A percentile compares a stretch with the other conserved stretches of the same genome.
phyloP scores from a whole-genome alignment of 2,113 vertebrate species.

The Trematomus loennbergii region DNA sequence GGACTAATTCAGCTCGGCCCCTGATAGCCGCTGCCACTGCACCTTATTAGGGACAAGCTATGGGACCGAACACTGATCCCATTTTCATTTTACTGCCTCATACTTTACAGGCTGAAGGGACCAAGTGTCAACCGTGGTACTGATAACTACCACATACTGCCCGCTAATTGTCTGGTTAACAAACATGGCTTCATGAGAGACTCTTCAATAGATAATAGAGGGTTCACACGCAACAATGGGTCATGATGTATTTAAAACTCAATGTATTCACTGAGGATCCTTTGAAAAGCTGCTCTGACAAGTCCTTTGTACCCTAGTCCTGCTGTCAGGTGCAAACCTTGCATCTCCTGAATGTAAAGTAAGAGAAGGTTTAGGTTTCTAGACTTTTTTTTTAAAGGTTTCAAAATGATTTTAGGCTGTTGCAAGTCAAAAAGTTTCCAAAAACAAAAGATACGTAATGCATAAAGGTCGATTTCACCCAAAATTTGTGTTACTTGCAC shows the following conservation, averaged over 20 bases:
- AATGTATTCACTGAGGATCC: conserved; percentile 24
- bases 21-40: conserved; percentile 65
- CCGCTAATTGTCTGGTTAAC: conserved; percentile 74
- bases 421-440: background rate
- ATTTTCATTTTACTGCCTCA: conserved; percentile 79
- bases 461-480: background rate
- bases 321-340: conserved; percentile 17
- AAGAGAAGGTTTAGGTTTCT: background rate
- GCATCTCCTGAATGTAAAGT: conserved; percentile 3
- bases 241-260: conserved; percentile 39
- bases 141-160: conserved; percentile 70
- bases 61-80: conserved; percentile 59
- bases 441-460: no score
- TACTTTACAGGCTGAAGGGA: conserved; percentile 66
- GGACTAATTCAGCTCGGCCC: conserved; percentile 65
- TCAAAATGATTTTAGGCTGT: background rate
- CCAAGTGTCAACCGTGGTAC: conserved; percentile 62
- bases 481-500: background rate
- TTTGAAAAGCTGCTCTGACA: conserved; percentile 36
- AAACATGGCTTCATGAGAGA: conserved; percentile 69
- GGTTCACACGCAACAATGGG: conserved; percentile 47
- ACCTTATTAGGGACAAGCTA: conserved; percentile 78
- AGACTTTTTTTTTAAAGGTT: background rate
- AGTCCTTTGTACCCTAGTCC: background rate
- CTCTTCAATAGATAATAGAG: conserved; percentile 74